phyloP scores from a whole-genome alignment of 2,797 vertebrate species.

The Luscinia luscinia region DNA sequence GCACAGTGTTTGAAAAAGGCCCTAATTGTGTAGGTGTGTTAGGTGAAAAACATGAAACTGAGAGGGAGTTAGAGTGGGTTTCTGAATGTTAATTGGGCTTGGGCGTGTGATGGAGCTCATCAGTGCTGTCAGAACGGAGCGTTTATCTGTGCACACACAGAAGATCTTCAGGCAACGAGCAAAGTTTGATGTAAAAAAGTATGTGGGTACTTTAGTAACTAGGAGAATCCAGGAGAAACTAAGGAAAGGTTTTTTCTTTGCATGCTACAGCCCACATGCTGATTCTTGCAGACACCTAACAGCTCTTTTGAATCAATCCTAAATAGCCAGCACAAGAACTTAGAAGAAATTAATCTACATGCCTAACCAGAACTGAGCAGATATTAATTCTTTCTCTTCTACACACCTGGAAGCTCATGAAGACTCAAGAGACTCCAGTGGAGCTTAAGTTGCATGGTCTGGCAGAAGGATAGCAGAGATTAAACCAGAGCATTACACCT shows the following conservation, averaged over 20 bases:
- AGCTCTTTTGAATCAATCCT: not conserved
- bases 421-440: not conserved
- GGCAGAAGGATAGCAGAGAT: conserved; percentile 50
- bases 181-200: not conserved
- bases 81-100: conserved; percentile 21
- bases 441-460: not conserved
- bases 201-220: not conserved
- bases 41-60: conserved; percentile 36
- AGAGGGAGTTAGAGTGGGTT: conserved; percentile 43
- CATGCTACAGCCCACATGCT: not conserved
- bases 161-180: not conserved
- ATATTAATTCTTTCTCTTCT: not conserved
- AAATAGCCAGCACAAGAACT: not conserved
- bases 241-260: not conserved
- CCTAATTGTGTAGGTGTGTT: conserved; percentile 32
- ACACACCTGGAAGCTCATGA: conserved; percentile 3
- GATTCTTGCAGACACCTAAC: not conserved
- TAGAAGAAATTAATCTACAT: not conserved
- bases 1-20: not conserved
- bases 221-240: not conserved
- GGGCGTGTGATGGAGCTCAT: not conserved
- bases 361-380: not conserved
- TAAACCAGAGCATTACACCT: not conserved
- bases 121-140: not conserved
- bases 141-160: not conserved